Conservation (phyloP, 2,888 invertebrate species). For the Eristalis pertinax region DNA sequence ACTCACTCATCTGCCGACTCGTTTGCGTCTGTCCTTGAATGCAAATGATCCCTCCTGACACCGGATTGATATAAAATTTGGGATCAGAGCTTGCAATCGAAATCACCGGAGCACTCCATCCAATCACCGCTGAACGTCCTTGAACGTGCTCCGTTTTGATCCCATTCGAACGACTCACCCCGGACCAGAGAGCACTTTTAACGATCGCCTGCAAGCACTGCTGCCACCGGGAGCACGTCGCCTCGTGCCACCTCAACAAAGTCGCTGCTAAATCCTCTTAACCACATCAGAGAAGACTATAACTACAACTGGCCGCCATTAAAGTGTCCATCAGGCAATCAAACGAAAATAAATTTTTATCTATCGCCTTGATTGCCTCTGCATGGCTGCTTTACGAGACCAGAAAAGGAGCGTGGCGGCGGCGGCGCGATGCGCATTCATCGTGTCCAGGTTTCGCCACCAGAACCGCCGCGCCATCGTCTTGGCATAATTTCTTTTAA, state of each 20-base stretch:
- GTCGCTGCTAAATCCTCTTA: not conserved
- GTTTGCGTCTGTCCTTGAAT: not conserved
- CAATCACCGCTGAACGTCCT: not conserved
- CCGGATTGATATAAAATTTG: not conserved
- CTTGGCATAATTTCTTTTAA: slow-evolving; percentile 69
- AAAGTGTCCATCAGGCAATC: slow-evolving; percentile 56
- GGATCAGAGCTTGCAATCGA: not conserved
- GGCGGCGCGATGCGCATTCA: not conserved
- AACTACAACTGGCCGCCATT: slow-evolving; percentile 36
- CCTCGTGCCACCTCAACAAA: not conserved
- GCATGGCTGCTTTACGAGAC: slow-evolving; percentile 47
- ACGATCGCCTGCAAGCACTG: not conserved
- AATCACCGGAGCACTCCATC: too few species aligned
- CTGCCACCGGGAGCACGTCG: not conserved
- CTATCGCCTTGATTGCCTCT: slow-evolving; percentile 52
- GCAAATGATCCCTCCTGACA: not conserved
- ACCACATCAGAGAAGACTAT: not conserved
- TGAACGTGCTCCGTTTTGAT: not conserved
- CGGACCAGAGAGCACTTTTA: not conserved
- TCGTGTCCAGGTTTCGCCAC: not conserved
- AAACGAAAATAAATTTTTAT: slow-evolving; percentile 57
- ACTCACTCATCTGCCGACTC: not conserved
- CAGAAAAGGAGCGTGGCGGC: slow-evolving; percentile 26
- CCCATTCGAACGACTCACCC: not conserved
- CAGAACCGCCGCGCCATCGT: not conserved